phyloP scores from a whole-genome alignment of 1,140 invertebrate genomes.

The Micrasema longulum region DNA sequence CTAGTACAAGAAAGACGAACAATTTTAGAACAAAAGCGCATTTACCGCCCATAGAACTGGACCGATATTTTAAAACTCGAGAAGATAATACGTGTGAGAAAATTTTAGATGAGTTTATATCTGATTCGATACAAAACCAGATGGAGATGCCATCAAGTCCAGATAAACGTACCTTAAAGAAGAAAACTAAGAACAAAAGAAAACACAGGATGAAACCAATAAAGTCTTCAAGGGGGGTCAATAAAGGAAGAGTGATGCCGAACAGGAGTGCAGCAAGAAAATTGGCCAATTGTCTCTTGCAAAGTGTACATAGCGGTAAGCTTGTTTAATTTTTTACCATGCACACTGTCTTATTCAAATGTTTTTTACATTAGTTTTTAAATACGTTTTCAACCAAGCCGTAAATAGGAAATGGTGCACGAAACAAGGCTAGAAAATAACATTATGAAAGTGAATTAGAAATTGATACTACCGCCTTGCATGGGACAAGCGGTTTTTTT shows the following conservation, averaged over 20 bases:
- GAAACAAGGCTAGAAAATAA: too few relatives aligned
- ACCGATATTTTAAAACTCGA: constrained; percentile 16
- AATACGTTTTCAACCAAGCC: too few relatives aligned
- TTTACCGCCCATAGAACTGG: constrained; percentile 47
- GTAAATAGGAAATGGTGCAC: too few relatives aligned
- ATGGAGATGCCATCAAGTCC: background rate
- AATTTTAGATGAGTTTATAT: background rate
- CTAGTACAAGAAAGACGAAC: constrained; percentile 19
- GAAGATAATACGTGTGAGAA: background rate
- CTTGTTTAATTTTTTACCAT: too few relatives aligned
- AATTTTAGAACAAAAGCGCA: constrained; percentile 45
- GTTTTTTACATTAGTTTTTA: too few relatives aligned
- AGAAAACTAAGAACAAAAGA: constrained; percentile 17
- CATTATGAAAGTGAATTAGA: too few relatives aligned
- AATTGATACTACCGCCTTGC: too few relatives aligned
- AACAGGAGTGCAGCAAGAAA: constrained; percentile 53
- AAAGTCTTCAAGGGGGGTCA: constrained; percentile 48
- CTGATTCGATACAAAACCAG: background rate
- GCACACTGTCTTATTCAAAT: too few relatives aligned
- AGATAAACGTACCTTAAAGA: background rate
- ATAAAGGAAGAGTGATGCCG: constrained; percentile 48
- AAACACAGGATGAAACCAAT: constrained; percentile 23
- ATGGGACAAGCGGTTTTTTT: too few relatives aligned
- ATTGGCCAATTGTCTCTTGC: constrained; percentile 47
- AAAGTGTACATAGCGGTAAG: constrained; percentile 48